Base-by-base conservation (phyloP, 2,797 vertebrate genomes). In the Cynodonichthys magdalenae region DNA sequence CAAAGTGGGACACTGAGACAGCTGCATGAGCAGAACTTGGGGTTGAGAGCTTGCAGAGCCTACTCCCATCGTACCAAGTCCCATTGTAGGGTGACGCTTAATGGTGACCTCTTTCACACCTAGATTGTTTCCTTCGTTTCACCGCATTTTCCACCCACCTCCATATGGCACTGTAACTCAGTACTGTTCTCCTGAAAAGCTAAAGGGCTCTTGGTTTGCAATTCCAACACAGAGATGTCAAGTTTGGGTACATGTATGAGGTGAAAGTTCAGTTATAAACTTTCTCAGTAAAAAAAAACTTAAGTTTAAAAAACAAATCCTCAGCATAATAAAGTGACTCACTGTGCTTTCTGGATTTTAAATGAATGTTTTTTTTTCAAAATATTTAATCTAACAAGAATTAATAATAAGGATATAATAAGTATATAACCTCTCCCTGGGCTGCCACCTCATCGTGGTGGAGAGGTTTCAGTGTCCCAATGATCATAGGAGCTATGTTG, bases 111-210 rank as follows among this genome's bases (percentile, higher is more conserved):
- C 69, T 63, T 75, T 60, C 63, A 61, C 83, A 84, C 66, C 77
- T 82, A 53, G 31, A 72, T 77, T 67, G 68, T 68, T 66, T 76
- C 66, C 63, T 66, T 58, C 59, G 59, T 72, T 85, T 73, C 71
- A 57, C 61, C 64, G 34, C 52, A 50, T 51, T 69, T 67, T 76
- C 74, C 83, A 81, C 84, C 86, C 78, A 89, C 87, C 70, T 83
- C 85, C 89, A 87, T 90, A 82, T 90, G 85, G 81, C 76, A 17
- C 53, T 62, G 69, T 62, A 0, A 53, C 71, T 69, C 52, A 3
- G 45, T 51, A 47, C 17, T 6, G 59, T 68, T 83, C 85, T 79
- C 74, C 39, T 0, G 69, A 80, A 82, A 68, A 53, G 56, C 12
- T 44, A 54, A 65, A 72, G 62, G 49, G 54, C 55, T 75, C 78